Conservation (phyloP, 2,888 invertebrate species). For the Lamellibrachia columna region DNA sequence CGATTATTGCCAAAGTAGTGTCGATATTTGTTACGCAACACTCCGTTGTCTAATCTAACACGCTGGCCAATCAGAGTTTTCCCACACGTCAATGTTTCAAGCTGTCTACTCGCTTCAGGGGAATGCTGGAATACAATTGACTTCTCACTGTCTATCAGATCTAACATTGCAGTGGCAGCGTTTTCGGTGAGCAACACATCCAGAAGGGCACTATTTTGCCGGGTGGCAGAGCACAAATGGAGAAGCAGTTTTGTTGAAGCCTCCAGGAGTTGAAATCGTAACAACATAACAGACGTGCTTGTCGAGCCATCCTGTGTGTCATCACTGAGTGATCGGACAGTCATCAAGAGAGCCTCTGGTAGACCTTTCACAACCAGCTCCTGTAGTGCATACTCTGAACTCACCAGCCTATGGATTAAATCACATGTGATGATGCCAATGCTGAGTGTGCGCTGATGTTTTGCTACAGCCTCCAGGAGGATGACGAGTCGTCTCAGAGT, state of each 20-base stretch:
- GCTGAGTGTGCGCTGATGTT: neutral
- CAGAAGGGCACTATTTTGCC: neutral
- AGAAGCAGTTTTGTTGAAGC: neutral
- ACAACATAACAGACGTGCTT: neutral
- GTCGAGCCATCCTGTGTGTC: neutral
- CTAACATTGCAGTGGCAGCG: neutral
- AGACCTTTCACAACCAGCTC: neutral
- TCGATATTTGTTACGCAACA: neutral
- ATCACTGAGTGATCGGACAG: neutral
- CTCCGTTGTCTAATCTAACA: neutral
- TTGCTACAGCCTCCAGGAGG: neutral
- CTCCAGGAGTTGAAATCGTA: neutral
- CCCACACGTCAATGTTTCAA: neutral
- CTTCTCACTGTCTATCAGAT: neutral
- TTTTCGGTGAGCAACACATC: neutral
- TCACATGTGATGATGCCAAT: neutral
- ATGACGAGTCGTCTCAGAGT: neutral
- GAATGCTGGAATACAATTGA: neutral
- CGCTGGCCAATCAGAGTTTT: neutral
- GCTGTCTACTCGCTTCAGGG: neutral
- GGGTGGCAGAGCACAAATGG: neutral
- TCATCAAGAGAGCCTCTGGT: neutral
- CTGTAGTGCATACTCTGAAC: neutral
- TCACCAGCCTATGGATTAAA: neutral
- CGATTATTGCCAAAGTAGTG: neutral